phyloP scores from a whole-genome alignment of 1,140 invertebrate species.

The Lepeophtheirus salmonis region DNA sequence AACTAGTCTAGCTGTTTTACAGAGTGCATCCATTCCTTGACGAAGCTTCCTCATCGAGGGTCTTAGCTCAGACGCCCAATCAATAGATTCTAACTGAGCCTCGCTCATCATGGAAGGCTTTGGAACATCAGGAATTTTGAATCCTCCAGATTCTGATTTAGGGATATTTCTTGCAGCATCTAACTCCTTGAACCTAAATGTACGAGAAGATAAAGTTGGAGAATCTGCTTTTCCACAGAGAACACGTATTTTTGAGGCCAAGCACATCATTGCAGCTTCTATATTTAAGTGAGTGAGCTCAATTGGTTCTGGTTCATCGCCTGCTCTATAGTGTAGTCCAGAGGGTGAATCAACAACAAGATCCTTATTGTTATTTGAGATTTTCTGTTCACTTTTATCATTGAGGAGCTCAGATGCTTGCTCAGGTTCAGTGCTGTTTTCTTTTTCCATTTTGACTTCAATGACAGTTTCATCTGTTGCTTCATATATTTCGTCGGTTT shows the following conservation, averaged over 20 bases:
- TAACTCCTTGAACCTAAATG: slow-evolving; percentile 33
- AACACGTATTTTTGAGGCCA: slow-evolving; percentile 43
- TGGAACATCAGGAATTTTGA: slow-evolving; percentile 18
- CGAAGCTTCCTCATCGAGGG: slow-evolving; percentile 60
- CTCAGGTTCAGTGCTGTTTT: neutral
- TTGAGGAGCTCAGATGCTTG: neutral
- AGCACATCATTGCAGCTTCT: slow-evolving; percentile 66
- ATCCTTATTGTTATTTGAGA: slow-evolving; percentile 14
- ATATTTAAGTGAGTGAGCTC: slow-evolving; percentile 72
- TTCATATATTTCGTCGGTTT: neutral
- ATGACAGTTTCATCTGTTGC: neutral
- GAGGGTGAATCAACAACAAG: slow-evolving; percentile 27
- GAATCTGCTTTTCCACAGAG: slow-evolving; percentile 20
- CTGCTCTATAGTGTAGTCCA: slow-evolving; percentile 58
- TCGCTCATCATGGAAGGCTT: slow-evolving; percentile 9
- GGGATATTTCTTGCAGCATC: slow-evolving; percentile 12
- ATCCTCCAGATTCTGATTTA: slow-evolving; percentile 9
- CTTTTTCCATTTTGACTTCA: neutral
- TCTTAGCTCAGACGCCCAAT: slow-evolving; percentile 51
- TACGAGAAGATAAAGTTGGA: slow-evolving; percentile 12
- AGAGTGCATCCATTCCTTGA: slow-evolving; percentile 53
- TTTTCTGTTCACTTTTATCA: too few species aligned
- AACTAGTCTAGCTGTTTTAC: slow-evolving; percentile 60
- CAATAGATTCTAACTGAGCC: slow-evolving; percentile 39
- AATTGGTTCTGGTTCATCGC: slow-evolving; percentile 65